These are phyloP conservation scores for Mus spicilegus DNA, from an alignment of 2,113 vertebrate species.

Conservation along the genomic window DNA sequence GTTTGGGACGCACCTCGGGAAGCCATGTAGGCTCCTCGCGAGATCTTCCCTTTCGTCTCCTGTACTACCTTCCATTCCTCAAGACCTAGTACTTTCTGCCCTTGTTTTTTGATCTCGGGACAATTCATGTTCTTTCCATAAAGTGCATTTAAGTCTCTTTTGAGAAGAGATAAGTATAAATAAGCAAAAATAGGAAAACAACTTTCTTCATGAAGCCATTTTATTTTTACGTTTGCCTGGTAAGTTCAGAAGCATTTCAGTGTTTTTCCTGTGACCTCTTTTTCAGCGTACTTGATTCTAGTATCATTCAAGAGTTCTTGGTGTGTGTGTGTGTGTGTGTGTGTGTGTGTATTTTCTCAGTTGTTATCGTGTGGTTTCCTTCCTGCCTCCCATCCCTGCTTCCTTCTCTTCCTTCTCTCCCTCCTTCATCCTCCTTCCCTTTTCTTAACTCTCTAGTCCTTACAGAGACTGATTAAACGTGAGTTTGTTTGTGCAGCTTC, in stretches of 20 bases:
- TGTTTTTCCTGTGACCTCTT: conserved; percentile 58
- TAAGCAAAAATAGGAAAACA: conserved; percentile 26
- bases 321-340: not conserved
- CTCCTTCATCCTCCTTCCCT: not conserved
- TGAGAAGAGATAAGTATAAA: conserved; percentile 29
- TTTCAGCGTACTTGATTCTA: conserved; percentile 57
- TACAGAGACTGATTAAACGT: not conserved
- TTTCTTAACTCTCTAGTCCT: not conserved
- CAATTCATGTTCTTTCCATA: conserved; percentile 13
- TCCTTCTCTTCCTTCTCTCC: not conserved
- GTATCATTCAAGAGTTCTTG: conserved; percentile 19
- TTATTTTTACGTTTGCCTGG: conserved; percentile 64
- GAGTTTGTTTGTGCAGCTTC: not conserved
- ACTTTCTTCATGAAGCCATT: not conserved
- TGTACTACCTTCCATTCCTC: not conserved
- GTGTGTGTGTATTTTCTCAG: not conserved
- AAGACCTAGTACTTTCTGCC: not conserved
- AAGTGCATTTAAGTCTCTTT: conserved; percentile 18
- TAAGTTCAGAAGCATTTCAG: conserved; percentile 54
- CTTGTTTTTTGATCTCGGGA: not conserved
- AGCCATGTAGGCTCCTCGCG: not conserved
- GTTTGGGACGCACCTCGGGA: not conserved
- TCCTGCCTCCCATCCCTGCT: not conserved
- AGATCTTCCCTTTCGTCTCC: not conserved
- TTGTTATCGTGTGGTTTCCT: not conserved